Evolutionary conservation across 92 coral and sea anemone genomes (phyloP).

Genomic region (Siderastrea radians): DNA sequence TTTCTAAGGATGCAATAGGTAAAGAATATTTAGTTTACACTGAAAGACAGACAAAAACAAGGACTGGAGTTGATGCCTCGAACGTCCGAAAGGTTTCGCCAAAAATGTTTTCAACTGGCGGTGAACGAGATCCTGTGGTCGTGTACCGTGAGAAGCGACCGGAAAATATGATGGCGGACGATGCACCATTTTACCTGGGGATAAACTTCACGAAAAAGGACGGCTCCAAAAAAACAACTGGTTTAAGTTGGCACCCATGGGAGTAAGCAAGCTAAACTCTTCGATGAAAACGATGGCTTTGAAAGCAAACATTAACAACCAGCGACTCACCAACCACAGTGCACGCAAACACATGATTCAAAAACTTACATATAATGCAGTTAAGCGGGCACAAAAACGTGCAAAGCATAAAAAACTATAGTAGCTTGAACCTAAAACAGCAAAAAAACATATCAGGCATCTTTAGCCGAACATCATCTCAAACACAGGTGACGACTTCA

Average conservation of each 20-base stretch:
- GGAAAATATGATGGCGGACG: constrained; percentile 47
- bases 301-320: constrained; percentile 49
- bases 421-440: constrained; percentile 32
- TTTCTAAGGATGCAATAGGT: constrained; percentile 50
- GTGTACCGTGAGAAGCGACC: constrained; percentile 69
- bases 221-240: constrained; percentile 42
- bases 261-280: constrained; percentile 55
- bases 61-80: constrained; percentile 55
- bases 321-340: constrained; percentile 58
- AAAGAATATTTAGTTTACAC: constrained; percentile 40
- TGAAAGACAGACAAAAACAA: constrained; percentile 71
- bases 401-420: constrained; percentile 55
- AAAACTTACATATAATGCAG: constrained; percentile 48
- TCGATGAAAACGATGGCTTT: constrained; percentile 61
- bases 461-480: constrained; percentile 16
- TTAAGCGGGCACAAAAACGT: constrained; percentile 53
- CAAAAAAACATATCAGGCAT: constrained; percentile 13
- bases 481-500: constrained; percentile 29
- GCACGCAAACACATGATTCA: constrained; percentile 69
- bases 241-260: constrained; percentile 64
- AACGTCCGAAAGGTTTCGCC: constrained; percentile 58
- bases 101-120: constrained; percentile 62
- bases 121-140: constrained; percentile 68
- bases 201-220: constrained; percentile 69
- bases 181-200: constrained; percentile 60